Conservation (phyloP, 2,113 vertebrate genomes). For the Strix aluco region DNA sequence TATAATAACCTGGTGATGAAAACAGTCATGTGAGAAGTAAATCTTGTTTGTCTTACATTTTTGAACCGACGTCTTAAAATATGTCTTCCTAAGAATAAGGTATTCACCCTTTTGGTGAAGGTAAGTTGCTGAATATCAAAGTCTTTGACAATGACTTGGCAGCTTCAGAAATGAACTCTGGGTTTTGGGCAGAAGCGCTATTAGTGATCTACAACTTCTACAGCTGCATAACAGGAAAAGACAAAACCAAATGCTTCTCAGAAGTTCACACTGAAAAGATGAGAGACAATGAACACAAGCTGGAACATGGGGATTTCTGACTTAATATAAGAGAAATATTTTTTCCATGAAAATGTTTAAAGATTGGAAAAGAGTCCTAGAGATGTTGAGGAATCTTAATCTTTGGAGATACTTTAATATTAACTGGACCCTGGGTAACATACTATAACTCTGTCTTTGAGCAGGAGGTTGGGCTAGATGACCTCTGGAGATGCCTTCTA, state of each 20-base stretch:
- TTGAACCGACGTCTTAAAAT: not conserved
- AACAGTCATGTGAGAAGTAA: not conserved
- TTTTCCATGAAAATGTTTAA: not conserved
- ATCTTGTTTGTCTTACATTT: not conserved
- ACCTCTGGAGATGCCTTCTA: not conserved
- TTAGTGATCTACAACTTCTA: not conserved
- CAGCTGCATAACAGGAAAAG: not conserved
- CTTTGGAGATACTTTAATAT: not conserved
- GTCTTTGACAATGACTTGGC: not conserved
- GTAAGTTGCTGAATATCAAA: not conserved
- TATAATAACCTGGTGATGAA: not conserved
- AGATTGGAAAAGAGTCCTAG: not conserved
- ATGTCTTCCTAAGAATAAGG: not conserved
- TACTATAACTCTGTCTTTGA: not conserved
- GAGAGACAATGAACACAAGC: not conserved
- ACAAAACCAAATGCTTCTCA: not conserved
- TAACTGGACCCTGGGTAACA: not conserved
- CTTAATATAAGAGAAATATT: not conserved
- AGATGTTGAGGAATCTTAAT: not conserved
- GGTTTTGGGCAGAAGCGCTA: not conserved
- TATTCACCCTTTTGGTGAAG: not conserved
- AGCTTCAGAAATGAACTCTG: not conserved
- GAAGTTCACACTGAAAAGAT: not conserved
- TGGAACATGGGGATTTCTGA: not conserved
- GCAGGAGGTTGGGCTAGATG: not conserved